Percentiles rank a stretch among this genome's conserved stretches.
These are phyloP conservation scores for Anolis apletophallus DNA, from an alignment of 2,797 vertebrate species.

Conservation along the genomic window DNA sequence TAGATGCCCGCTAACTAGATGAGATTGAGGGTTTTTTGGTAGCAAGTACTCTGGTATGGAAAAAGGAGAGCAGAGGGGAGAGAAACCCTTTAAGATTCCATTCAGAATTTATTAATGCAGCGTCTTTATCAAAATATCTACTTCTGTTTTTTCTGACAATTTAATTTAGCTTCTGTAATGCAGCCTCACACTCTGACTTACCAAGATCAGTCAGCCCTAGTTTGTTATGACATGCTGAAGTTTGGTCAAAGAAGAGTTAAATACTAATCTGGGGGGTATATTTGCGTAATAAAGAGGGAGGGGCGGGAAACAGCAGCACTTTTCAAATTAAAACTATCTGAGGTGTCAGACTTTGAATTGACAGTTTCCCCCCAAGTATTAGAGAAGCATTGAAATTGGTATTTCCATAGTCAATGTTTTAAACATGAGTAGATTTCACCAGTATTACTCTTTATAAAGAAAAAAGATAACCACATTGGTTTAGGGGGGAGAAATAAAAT, in stretches of 20 bases:
- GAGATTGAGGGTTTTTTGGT: no score
- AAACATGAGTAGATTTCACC: constrained; percentile 15
- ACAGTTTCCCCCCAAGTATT: background rate
- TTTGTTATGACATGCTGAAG: background rate
- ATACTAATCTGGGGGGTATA: background rate
- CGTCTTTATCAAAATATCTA: background rate
- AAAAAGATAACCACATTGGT: background rate
- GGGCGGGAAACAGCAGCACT: background rate
- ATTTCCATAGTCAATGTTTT: background rate
- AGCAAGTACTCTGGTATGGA: no score
- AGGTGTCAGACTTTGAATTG: background rate
- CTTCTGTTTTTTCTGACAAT: constrained; percentile 11
- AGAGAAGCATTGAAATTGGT: background rate
- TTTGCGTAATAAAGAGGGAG: background rate
- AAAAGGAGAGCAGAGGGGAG: no score
- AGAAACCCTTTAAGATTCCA: background rate
- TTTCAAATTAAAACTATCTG: constrained; percentile 1
- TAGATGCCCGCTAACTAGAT: no score
- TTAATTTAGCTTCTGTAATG: background rate
- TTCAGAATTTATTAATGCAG: background rate
- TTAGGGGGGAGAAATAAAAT: background rate
- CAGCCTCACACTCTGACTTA: background rate
- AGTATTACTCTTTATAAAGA: background rate
- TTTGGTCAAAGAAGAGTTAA: background rate
- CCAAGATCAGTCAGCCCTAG: background rate